These are phyloP conservation scores for Listrodromus nycthemerus DNA, from an alignment of 2,888 invertebrate genomes.

Conservation along the genomic window DNA sequence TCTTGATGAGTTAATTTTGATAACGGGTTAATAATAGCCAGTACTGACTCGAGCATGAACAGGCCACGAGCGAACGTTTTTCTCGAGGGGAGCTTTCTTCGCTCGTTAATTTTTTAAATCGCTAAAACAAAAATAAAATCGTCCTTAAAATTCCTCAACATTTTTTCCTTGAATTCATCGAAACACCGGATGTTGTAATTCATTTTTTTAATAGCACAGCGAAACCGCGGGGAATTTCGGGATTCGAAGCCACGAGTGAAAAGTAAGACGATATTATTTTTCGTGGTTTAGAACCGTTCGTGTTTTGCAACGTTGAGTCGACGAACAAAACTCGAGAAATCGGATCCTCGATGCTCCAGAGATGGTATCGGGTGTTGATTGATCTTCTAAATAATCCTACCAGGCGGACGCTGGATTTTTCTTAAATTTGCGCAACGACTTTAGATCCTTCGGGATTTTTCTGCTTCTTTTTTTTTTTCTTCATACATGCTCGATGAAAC, in stretches of 20 bases:
- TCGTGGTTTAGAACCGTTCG: background rate
- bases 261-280: conserved; percentile 22
- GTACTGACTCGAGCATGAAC: background rate
- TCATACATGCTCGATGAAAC: background rate
- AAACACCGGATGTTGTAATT: background rate
- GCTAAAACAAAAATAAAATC: too few species aligned
- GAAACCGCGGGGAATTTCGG: background rate
- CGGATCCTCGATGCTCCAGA: background rate
- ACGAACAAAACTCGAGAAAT: conserved; percentile 7
- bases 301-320: background rate
- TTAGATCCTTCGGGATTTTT: background rate
- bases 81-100: too few species aligned
- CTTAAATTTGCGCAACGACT: background rate
- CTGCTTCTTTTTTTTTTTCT: background rate
- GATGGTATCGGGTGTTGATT: conserved; percentile 27
- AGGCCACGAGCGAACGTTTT: too few species aligned
- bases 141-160: too few species aligned
- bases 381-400: conserved; percentile 11
- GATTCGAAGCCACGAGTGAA: conserved; percentile 23
- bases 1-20: conserved; percentile 50
- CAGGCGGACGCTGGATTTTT: background rate
- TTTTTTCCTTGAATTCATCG: background rate
- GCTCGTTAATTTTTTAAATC: too few species aligned
- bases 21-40: conserved; percentile 44
- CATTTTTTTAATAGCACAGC: background rate